These are phyloP conservation scores for Corydoras maculifer DNA, from an alignment of 2,113 vertebrate species.

Conservation along the genomic window DNA sequence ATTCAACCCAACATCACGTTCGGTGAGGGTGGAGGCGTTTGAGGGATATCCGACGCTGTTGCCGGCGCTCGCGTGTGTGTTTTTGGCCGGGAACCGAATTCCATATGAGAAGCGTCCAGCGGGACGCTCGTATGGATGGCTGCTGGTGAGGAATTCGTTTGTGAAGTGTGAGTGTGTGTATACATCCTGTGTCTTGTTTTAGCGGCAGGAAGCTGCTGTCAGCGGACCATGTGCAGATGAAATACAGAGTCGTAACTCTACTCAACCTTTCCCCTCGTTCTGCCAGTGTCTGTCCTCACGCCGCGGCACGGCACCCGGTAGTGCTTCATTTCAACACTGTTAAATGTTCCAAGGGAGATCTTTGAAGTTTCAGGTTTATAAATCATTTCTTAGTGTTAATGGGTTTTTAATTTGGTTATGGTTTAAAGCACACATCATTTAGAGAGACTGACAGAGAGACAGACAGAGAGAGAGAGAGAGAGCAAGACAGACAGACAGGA, in stretches of 20 bases:
- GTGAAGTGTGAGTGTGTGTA: slow-evolving; percentile 19
- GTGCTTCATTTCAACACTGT: too few relatives aligned
- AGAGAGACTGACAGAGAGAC: too few relatives aligned
- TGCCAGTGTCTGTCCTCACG: neutral
- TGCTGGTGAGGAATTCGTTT: slow-evolving; percentile 24
- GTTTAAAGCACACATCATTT: too few relatives aligned
- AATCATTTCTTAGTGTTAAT: too few relatives aligned
- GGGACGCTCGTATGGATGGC: neutral
- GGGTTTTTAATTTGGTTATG: too few relatives aligned
- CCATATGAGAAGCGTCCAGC: neutral
- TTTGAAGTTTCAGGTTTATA: too few relatives aligned
- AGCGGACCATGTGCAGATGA: slow-evolving; percentile 8
- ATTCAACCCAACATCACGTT: slow-evolving; percentile 4
- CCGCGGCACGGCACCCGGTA: neutral
- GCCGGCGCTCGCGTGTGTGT: neutral
- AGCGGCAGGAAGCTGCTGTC: slow-evolving; percentile 29
- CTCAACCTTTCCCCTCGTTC: neutral
- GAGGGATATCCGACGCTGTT: slow-evolving; percentile 7
- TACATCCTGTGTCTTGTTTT: slow-evolving; percentile 34
- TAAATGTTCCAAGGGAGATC: too few relatives aligned
- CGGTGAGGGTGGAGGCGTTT: neutral
- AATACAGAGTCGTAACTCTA: slow-evolving; percentile 6
- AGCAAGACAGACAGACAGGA: too few relatives aligned
- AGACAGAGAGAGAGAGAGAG: too few relatives aligned
- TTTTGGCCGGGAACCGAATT: neutral